A percentile compares a stretch with the other conserved stretches of the same genome.
Evolutionary conservation across 1,140 invertebrate species (phyloP).

Genomic region (Dendrolimus punctatus): DNA sequence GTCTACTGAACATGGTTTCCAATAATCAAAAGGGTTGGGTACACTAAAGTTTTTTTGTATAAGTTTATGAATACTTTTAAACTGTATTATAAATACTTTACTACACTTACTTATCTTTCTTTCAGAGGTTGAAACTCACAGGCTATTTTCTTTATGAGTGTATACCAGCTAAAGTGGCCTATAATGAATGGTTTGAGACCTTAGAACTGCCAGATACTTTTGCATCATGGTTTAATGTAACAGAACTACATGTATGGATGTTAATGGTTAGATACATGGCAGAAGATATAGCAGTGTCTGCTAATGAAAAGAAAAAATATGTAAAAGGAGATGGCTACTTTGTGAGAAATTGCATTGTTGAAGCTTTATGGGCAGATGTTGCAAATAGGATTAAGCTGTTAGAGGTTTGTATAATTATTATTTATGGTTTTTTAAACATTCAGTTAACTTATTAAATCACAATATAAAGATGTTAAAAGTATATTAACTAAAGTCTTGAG

Average conservation of each 20-base stretch:
- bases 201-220: conserved; percentile 85
- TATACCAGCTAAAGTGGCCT: conserved; percentile 75
- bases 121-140: conserved; percentile 73
- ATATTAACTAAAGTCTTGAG: too few species aligned
- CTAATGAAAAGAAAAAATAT: conserved; percentile 56
- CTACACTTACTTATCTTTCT: conserved; percentile 10
- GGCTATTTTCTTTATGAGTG: conserved; percentile 77
- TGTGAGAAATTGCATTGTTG: conserved; percentile 81
- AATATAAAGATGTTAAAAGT: too few species aligned
- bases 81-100: too few species aligned
- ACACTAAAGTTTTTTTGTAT: too few species aligned
- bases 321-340: conserved; percentile 76
- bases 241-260: conserved; percentile 91
- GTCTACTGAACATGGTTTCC: too few species aligned
- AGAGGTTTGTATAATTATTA: conserved; percentile 68
- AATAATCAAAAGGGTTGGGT: too few species aligned
- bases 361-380: conserved; percentile 89
- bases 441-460: too few species aligned
- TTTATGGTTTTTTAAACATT: neutral
- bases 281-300: conserved; percentile 69
- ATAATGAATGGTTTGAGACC: conserved; percentile 75
- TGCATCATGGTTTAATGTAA: conserved; percentile 87
- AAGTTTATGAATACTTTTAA: too few species aligned
- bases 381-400: conserved; percentile 79
- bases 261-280: conserved; percentile 83